These are phyloP conservation scores for Calameuta pallipes DNA, from an alignment of 2,888 invertebrate genomes.

Conservation along the genomic window DNA sequence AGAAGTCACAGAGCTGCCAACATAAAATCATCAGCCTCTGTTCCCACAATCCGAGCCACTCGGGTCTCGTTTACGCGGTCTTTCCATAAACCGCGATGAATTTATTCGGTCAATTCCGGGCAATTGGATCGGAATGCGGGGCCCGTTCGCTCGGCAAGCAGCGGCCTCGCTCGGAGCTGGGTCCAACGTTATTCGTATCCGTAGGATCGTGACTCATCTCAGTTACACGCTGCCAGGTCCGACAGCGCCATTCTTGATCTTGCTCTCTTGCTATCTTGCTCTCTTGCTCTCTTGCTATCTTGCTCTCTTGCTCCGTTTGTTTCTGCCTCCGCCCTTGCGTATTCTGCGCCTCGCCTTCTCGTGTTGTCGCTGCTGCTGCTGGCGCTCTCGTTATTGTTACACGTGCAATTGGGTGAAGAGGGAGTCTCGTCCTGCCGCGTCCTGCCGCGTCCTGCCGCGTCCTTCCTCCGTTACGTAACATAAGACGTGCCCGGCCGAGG, in stretches of 20 bases:
- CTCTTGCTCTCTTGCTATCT: too few species aligned
- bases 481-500: neutral
- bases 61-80: too few species aligned
- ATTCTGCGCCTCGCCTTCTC: too few species aligned
- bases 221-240: neutral
- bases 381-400: neutral
- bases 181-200: neutral
- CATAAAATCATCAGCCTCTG: too few species aligned
- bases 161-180: conserved; percentile 14
- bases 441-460: neutral
- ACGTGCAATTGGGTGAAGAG: neutral
- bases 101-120: conserved; percentile 46
- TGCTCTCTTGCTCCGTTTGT: too few species aligned
- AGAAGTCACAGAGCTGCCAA: too few species aligned
- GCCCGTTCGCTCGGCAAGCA: conserved; percentile 33
- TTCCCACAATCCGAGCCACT: too few species aligned
- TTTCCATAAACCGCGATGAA: too few species aligned
- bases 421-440: neutral
- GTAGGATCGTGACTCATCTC: conserved; percentile 11
- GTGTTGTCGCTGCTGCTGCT: too few species aligned
- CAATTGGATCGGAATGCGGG: conserved; percentile 55
- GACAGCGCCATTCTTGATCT: too few species aligned
- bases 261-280: too few species aligned
- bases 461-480: conserved; percentile 2
- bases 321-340: too few species aligned